phyloP scores from a whole-genome alignment of 2,113 vertebrate genomes.

The Zingel zingel region DNA sequence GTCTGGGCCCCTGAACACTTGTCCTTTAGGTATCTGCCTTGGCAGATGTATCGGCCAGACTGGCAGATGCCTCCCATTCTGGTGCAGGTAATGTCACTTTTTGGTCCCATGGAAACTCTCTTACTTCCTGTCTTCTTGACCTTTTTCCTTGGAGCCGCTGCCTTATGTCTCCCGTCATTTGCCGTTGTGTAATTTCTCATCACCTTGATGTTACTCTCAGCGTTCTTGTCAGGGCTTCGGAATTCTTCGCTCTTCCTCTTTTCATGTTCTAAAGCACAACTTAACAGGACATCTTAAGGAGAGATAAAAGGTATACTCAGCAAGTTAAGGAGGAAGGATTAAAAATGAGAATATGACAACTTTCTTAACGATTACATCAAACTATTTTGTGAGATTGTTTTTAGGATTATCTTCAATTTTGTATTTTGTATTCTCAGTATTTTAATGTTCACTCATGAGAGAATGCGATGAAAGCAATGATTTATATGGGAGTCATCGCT shows the following conservation, averaged over 20 bases:
- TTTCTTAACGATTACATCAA: constrained; percentile 26
- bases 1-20: constrained; percentile 51
- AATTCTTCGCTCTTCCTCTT: constrained; percentile 13
- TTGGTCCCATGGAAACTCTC: background rate
- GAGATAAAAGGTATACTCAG: constrained; percentile 18
- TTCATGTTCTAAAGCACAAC: constrained; percentile 40
- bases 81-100: constrained; percentile 50
- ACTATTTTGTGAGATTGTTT: background rate
- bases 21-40: constrained; percentile 66
- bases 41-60: constrained; percentile 57
- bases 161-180: constrained; percentile 14
- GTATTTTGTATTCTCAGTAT: background rate
- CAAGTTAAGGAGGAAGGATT: constrained; percentile 15
- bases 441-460: background rate
- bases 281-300: constrained; percentile 54
- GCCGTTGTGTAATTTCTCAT: constrained; percentile 36
- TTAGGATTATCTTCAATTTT: background rate
- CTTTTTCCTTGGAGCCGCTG: constrained; percentile 20
- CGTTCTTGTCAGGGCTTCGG: constrained; percentile 24
- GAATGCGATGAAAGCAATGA: background rate
- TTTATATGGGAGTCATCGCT: too few relatives aligned
- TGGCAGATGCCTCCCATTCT: constrained; percentile 73
- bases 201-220: constrained; percentile 22
- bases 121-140: constrained; percentile 31
- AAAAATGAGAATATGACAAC: background rate